Conservation (phyloP, 2,888 invertebrate genomes). For the Leptinotarsa haldemani region DNA sequence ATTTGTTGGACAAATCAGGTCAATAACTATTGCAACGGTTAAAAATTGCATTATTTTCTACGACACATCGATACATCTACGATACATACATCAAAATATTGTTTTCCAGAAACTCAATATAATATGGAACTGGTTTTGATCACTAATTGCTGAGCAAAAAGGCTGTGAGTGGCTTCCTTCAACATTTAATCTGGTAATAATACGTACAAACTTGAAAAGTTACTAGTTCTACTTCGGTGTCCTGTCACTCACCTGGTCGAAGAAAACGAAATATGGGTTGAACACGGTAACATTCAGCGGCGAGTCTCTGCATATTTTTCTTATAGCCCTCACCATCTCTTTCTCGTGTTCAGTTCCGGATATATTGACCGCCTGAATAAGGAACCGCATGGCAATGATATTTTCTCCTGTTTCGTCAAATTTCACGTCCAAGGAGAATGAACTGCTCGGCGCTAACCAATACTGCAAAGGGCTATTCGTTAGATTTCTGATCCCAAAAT, state of each 20-base stretch:
- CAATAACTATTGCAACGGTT: too few relatives aligned
- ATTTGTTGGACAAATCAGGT: too few relatives aligned
- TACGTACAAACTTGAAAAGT: not conserved
- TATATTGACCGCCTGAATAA: conserved; percentile 90
- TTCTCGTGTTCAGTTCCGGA: conserved; percentile 91
- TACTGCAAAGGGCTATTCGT: conserved; percentile 67
- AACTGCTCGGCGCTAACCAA: conserved; percentile 83
- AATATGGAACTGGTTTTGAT: too few relatives aligned
- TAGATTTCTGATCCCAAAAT: not conserved
- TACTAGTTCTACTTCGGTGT: not conserved
- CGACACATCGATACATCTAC: too few relatives aligned
- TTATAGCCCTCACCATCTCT: conserved; percentile 86
- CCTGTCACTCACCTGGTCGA: conserved; percentile 77
- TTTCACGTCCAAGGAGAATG: conserved; percentile 85
- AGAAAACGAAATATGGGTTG: conserved; percentile 96
- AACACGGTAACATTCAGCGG: conserved; percentile 90
- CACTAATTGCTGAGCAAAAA: too few relatives aligned
- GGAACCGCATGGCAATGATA: conserved; percentile 85
- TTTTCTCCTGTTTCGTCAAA: conserved; percentile 78
- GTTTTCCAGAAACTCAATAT: too few relatives aligned
- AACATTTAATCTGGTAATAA: too few relatives aligned
- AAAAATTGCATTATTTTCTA: too few relatives aligned
- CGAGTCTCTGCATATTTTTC: conserved; percentile 81
- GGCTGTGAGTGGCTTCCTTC: too few relatives aligned
- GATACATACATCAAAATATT: too few relatives aligned